A percentile compares a stretch with the other conserved stretches of the same genome.
phyloP scores from a whole-genome alignment of 2,797 vertebrate species.

The Poeciliopsis infans region DNA sequence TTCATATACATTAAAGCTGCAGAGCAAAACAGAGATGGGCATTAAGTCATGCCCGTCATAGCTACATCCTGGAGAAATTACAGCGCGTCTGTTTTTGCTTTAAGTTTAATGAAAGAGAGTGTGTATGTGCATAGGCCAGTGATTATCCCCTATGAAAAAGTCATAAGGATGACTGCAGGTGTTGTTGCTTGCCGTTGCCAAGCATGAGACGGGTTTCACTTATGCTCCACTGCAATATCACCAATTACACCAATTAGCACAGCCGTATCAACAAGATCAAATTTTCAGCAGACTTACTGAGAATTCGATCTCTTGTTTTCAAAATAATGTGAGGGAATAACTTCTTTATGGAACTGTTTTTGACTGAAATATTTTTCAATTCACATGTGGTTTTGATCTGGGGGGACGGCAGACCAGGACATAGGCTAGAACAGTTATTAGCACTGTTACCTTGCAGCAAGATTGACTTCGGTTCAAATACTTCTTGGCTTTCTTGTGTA shows the following conservation, averaged over 20 bases:
- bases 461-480: not conserved
- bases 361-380: not conserved
- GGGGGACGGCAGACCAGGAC: not conserved
- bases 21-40: constrained; percentile 58
- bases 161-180: constrained; percentile 64
- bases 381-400: not conserved
- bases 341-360: not conserved
- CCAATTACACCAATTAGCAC: constrained; percentile 17
- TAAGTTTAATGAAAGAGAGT: constrained; percentile 69
- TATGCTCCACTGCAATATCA: constrained; percentile 30
- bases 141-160: constrained; percentile 68
- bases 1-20: constrained; percentile 58
- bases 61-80: constrained; percentile 78
- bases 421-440: not conserved
- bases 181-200: constrained; percentile 53
- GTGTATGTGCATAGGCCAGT: constrained; percentile 63
- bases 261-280: constrained; percentile 18
- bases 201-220: constrained; percentile 29
- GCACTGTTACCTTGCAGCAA: not conserved
- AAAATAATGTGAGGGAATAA: not conserved
- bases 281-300: not conserved
- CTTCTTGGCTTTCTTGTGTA: not conserved
- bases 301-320: not conserved
- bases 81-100: constrained; percentile 72
- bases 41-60: constrained; percentile 71